Evolutionary conservation across 2,888 invertebrate species (phyloP), one percentile per base, ranked within the genome.

Genomic region (Melieria crassipennis): DNA sequence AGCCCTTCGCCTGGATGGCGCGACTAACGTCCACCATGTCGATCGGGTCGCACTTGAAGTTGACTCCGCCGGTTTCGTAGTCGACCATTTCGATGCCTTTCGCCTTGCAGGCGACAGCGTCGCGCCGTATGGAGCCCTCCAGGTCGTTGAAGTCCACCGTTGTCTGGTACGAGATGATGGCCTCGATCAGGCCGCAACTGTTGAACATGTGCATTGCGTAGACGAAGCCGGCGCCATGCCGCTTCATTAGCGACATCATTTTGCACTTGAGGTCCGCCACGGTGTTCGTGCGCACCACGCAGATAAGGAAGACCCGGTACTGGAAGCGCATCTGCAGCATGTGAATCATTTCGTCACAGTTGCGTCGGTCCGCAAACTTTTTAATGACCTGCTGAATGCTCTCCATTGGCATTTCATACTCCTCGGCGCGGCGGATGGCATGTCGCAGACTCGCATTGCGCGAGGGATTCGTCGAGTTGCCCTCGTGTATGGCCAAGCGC

Each of bases 11-110:
- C 61, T 69, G 68, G 3, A 82, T 66, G 5, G 70, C 72, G 3
- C 70, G 67, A 1, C 60, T n/a, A 4, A 79, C 75, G 4, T 75
- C 75, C 4, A 69, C 43, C 46, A 80, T 65, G 7, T 75, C 71
- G 3, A 52, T 4, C 0, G 80, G 77, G 5, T 74, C 65, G 63
- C 82, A 82, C 16, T 76, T 74, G 61, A 82, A 80, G 42, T 75
- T 68, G 4, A 82, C 73, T 1, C 72, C 63, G 10, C 81, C 78
- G 3, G 66, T 75, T 6, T 74, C 68, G 3, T 73, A 71, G 68
- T 78, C 74, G 5, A 74, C 47, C n/a, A 82, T 66, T 6, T 61
- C 46, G n/a, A 76, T 76, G 13, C 65, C 48, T 5, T 72, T 70
- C 0, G 80, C 80, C 46, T 78, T 76, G 58, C 79, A 79, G 5